Conservation (phyloP, 2,888 invertebrate genomes). For the Acronicta aceris region DNA sequence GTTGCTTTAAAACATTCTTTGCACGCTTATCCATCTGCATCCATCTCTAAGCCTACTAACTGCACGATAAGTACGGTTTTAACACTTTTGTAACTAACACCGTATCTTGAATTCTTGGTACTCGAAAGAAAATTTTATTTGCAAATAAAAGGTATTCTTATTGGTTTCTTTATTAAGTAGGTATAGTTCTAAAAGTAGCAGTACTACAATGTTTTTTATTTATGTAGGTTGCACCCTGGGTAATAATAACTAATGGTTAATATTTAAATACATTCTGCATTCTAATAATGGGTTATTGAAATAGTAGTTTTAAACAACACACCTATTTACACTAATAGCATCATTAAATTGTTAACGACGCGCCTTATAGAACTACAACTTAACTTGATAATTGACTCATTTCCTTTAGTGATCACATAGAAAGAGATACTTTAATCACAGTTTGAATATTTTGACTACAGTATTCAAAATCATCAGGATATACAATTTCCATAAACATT, state of each 20-base stretch:
- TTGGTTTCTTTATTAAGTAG: neutral
- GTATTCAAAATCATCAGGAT: neutral
- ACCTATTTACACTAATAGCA: constrained; percentile 10
- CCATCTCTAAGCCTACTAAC: too few species aligned
- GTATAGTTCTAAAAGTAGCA: neutral
- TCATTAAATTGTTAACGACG: constrained; percentile 29
- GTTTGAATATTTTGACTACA: neutral
- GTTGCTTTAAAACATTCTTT: neutral
- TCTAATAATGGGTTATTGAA: too few species aligned
- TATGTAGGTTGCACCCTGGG: too few species aligned
- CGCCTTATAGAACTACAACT: constrained; percentile 2
- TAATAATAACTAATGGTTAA: too few species aligned
- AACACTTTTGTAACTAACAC: too few species aligned
- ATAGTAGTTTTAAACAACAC: neutral
- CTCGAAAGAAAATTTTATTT: too few species aligned
- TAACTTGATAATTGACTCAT: neutral
- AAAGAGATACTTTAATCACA: neutral
- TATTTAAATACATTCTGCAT: too few species aligned
- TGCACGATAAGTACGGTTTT: too few species aligned
- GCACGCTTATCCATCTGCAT: neutral
- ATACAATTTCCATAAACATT: constrained; percentile 6
- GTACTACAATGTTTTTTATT: neutral
- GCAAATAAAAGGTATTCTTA: neutral
- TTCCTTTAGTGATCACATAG: constrained; percentile 2
- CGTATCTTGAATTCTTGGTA: too few species aligned